Percentiles rank a stretch among this genome's conserved stretches.
Conservation (phyloP, 2,113 vertebrate genomes). For the Helogale parvula region DNA sequence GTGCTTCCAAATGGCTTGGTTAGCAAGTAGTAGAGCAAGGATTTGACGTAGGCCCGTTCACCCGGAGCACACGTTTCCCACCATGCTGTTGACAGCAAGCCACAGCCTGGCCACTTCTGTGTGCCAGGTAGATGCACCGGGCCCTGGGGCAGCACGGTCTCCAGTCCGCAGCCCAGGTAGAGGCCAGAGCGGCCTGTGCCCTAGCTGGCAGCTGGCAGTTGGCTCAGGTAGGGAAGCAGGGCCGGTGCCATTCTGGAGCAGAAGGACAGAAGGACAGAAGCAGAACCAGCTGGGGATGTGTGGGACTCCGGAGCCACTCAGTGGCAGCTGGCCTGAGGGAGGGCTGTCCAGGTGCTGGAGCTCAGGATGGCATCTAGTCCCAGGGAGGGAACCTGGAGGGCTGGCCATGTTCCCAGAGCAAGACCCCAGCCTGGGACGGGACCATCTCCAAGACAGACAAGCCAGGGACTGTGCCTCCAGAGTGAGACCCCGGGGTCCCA, state of each 20-base stretch:
- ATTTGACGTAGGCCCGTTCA: neutral
- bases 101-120: neutral
- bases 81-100: neutral
- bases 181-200: neutral
- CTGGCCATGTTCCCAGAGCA: neutral
- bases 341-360: too few relatives aligned
- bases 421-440: neutral
- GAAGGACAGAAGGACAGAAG: neutral
- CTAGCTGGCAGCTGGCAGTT: neutral
- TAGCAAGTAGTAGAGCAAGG: neutral
- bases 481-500: rapidly evolving
- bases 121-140: too few relatives aligned
- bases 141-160: neutral
- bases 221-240: neutral
- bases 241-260: too few relatives aligned
- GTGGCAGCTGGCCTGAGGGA: too few relatives aligned
- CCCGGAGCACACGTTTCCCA: neutral
- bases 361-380: neutral
- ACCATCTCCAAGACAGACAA: neutral
- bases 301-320: neutral
- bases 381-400: neutral
- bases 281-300: rapidly evolving
- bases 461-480: neutral
- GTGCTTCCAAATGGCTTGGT: neutral
- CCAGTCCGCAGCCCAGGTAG: neutral